phyloP scores from a whole-genome alignment of 2,797 vertebrate genomes.

The Sebastes alutus region DNA sequence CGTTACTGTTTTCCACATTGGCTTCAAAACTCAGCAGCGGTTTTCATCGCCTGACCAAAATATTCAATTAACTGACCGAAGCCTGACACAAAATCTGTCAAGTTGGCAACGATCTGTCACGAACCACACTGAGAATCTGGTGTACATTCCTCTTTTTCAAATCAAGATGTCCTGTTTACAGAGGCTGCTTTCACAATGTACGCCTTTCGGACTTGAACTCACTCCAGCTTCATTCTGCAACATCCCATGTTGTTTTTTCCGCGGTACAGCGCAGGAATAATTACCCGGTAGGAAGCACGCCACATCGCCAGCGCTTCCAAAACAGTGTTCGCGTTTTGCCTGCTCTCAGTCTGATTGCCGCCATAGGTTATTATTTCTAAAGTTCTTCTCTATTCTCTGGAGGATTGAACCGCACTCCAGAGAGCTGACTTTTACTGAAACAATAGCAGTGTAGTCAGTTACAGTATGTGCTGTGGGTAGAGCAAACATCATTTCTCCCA shows the following conservation, averaged over 20 bases:
- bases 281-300: conserved; percentile 37
- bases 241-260: conserved; percentile 45
- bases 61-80: background rate
- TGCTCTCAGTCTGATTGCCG: conserved; percentile 35
- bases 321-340: conserved; percentile 45
- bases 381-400: conserved; percentile 41
- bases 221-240: conserved; percentile 35
- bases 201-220: conserved; percentile 17
- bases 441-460: conserved; percentile 63
- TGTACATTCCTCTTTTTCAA: background rate
- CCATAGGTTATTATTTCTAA: conserved; percentile 61
- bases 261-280: conserved; percentile 33
- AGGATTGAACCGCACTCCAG: conserved; percentile 45
- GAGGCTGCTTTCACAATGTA: conserved; percentile 31
- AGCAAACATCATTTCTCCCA: conserved; percentile 69
- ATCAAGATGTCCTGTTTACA: conserved; percentile 32
- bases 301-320: conserved; percentile 4
- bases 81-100: conserved; percentile 8
- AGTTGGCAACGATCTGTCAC: background rate
- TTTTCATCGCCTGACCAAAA: conserved; percentile 34
- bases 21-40: background rate
- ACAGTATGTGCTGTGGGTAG: conserved; percentile 57
- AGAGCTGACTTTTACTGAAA: conserved; percentile 53
- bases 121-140: background rate
- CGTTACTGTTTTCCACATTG: background rate